Evolutionary conservation across 2,113 vertebrate genomes (phyloP), one percentile per base, ranked within the genome.

Genomic region (Pyxicephalus adspersus): DNA sequence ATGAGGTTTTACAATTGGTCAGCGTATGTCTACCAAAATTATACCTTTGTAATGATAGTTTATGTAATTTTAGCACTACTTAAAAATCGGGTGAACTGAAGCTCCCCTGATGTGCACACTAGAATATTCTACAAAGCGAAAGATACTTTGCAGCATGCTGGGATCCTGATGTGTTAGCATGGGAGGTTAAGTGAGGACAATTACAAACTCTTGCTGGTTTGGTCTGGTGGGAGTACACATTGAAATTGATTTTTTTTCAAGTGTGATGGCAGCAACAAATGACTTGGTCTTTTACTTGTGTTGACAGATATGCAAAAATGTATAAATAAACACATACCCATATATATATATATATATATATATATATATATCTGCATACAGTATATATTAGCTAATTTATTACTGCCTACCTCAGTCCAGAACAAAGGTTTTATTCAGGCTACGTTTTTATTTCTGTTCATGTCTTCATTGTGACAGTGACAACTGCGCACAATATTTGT

Each of bases 111-210:
- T 55, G 68, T 51, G 52, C 25, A 25, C 34, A 26, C 64, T 78
- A 38, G 64, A 78, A 78, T 78, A 78, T 81, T 73, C 65, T 28
- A 52, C 71, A 55, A 25, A 66, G 71, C 15, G 54, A 65, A 64
- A 38, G 28, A 28, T 52, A 34, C 26, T 73, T 23, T 73, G 60
- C 68, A 34, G 31, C 52, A 20, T 73, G 58, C 31, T 55, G 58
- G 78, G 50, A 29, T 71, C 19, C 71, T 80, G 23, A 80, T 71
- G 68, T 81, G 68, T 52, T 22, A 64, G 79, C 2, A 64, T 29
- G 29, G 58, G 72, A 82, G 80, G 80, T 82, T 82, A 82, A 74
- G 23, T 66, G 54, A 82, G 80, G 80, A 82, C 70, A 82, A 65
- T 57, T 28, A 75, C 61, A 55, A 75, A 61, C 66, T 82, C 71